These are phyloP conservation scores for Limnothrissa miodon DNA, from an alignment of 2,113 vertebrate genomes.

Conservation along the genomic window DNA sequence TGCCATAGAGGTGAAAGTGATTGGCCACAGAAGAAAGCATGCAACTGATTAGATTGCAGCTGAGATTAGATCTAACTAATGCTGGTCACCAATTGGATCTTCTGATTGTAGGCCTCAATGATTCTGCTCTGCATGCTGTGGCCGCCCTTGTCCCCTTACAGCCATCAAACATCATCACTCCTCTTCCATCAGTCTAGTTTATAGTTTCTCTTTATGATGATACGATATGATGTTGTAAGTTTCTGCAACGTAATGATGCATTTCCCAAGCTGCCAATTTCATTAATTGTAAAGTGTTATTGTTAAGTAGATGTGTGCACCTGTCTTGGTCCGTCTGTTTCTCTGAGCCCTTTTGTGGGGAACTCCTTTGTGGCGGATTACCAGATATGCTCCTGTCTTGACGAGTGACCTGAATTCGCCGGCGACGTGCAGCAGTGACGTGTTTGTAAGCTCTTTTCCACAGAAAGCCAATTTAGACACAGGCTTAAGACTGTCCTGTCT, in stretches of 20 bases:
- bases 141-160: too few species aligned
- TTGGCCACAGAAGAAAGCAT: neutral
- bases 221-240: too few species aligned
- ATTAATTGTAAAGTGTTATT: neutral
- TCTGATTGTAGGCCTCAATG: neutral
- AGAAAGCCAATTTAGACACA: slow-evolving; percentile 75
- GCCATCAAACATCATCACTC: too few species aligned
- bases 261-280: neutral
- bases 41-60: neutral
- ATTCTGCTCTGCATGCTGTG: too few species aligned
- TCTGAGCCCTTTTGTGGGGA: neutral
- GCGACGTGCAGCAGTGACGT: slow-evolving; percentile 65
- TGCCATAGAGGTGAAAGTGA: neutral
- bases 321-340: neutral
- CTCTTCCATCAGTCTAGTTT: too few species aligned
- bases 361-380: slow-evolving; percentile 53
- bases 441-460: slow-evolving; percentile 74
- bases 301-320: neutral
- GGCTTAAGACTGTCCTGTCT: slow-evolving; percentile 71
- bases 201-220: too few species aligned
- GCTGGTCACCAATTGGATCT: neutral
- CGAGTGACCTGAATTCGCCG: slow-evolving; percentile 67
- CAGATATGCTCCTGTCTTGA: slow-evolving; percentile 51
- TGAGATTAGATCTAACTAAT: neutral
- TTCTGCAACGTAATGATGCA: neutral